These are phyloP conservation scores for Cyclophora punctaria DNA, from an alignment of 2,888 invertebrate genomes.

Conservation along the genomic window DNA sequence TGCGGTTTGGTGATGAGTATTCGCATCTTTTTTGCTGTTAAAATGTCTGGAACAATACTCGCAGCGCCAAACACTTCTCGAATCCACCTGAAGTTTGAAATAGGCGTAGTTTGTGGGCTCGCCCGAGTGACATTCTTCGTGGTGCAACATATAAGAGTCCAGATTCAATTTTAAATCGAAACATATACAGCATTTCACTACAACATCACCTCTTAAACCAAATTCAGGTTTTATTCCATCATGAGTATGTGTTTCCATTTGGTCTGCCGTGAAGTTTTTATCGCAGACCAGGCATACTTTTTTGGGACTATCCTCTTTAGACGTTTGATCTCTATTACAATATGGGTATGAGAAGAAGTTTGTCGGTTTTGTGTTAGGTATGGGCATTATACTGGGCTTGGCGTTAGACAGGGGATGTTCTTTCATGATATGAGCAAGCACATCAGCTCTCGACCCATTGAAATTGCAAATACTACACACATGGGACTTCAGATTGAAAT, in stretches of 20 bases:
- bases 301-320: slow-evolving; percentile 12
- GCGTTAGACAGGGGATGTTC: slow-evolving; percentile 34
- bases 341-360: slow-evolving; percentile 2
- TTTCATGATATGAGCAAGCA: slow-evolving; percentile 40
- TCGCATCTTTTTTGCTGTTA: slow-evolving; percentile 30
- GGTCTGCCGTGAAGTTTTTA: slow-evolving; percentile 24
- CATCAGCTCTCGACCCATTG: slow-evolving; percentile 28
- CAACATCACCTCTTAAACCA: slow-evolving; percentile 43
- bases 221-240: slow-evolving; percentile 31
- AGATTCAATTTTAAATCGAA: slow-evolving; percentile 37
- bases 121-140: slow-evolving; percentile 32
- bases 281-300: slow-evolving; percentile 50
- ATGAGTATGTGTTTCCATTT: slow-evolving; percentile 33
- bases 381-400: slow-evolving; percentile 12
- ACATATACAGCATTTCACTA: slow-evolving; percentile 65
- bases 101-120: slow-evolving; percentile 36
- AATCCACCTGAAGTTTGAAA: slow-evolving; percentile 30
- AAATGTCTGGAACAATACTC: slow-evolving; percentile 34
- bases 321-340: neutral
- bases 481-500: slow-evolving; percentile 61
- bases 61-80: slow-evolving; percentile 28
- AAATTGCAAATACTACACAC: slow-evolving; percentile 55
- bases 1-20: slow-evolving; percentile 30
- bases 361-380: slow-evolving; percentile 24
- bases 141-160: slow-evolving; percentile 46